phyloP scores from a whole-genome alignment of 2,888 invertebrate species.

The Pecten maximus region DNA sequence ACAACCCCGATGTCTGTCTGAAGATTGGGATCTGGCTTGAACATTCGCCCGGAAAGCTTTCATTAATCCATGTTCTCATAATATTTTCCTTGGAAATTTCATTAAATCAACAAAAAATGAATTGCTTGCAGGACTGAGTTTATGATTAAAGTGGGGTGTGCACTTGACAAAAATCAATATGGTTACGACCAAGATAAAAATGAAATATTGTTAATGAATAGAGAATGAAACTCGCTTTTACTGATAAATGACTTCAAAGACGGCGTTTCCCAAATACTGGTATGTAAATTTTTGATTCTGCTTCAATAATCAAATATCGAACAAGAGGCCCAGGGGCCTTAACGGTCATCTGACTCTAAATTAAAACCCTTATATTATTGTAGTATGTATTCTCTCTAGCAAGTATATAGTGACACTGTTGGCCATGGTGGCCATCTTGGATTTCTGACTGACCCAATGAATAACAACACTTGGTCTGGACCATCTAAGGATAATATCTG shows the following conservation, averaged over 20 bases:
- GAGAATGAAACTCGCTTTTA: background rate
- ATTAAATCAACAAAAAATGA: background rate
- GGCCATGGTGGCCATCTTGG: too few relatives aligned
- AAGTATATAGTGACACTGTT: too few relatives aligned
- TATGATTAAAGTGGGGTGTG: constrained; percentile 2
- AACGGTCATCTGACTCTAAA: too few relatives aligned
- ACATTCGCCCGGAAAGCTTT: background rate
- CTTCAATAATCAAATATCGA: too few relatives aligned
- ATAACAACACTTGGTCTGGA: too few relatives aligned
- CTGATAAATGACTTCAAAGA: background rate
- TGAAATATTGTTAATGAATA: background rate
- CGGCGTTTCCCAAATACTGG: background rate
- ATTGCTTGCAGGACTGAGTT: background rate
- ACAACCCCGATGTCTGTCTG: background rate
- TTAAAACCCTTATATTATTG: too few relatives aligned
- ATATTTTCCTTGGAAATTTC: background rate
- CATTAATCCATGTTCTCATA: background rate
- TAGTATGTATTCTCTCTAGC: too few relatives aligned
- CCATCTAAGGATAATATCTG: too few relatives aligned
- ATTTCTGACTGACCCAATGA: too few relatives aligned
- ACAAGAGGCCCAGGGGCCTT: too few relatives aligned
- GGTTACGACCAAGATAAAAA: background rate
- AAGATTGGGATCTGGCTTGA: background rate
- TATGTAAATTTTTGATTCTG: too few relatives aligned
- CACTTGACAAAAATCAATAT: background rate